Percentiles rank a stretch among this genome's conserved stretches.
These are phyloP conservation scores for Crocidura indochinensis DNA, from an alignment of 2,797 vertebrate species.

Conservation along the genomic window DNA sequence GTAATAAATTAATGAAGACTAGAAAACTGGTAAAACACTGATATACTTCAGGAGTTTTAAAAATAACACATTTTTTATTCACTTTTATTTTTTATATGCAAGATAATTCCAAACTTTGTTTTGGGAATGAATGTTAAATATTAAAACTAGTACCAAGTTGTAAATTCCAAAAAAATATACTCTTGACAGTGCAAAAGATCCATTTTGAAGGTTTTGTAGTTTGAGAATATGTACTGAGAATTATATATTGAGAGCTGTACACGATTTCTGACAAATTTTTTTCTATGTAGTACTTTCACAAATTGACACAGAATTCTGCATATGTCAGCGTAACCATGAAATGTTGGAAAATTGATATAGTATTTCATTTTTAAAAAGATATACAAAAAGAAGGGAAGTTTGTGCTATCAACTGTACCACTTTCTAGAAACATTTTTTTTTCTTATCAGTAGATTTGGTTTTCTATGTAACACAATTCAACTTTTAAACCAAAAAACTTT, in stretches of 20 bases:
- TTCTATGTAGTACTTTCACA: too few species aligned
- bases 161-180: constrained; percentile 77
- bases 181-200: constrained; percentile 86
- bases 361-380: too few species aligned
- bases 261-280: constrained; percentile 68
- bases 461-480: constrained; percentile 50
- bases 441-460: constrained; percentile 52
- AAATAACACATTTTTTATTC: constrained; percentile 69
- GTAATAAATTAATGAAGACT: too few species aligned
- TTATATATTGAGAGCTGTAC: constrained; percentile 43
- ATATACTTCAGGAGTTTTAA: constrained; percentile 32
- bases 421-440: too few species aligned
- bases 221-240: constrained; percentile 46
- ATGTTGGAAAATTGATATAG: too few species aligned
- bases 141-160: constrained; percentile 69
- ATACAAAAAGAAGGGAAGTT: too few species aligned
- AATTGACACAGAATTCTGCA: too few species aligned
- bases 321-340: too few species aligned
- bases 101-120: constrained; percentile 55
- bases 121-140: constrained; percentile 59
- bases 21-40: not conserved
- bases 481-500: constrained; percentile 30
- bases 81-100: constrained; percentile 64
- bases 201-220: constrained; percentile 65
- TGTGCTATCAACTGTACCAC: too few species aligned